Evolutionary conservation across 2,888 invertebrate species (phyloP).

Genomic region (Acanthacorydalis orientalis): DNA sequence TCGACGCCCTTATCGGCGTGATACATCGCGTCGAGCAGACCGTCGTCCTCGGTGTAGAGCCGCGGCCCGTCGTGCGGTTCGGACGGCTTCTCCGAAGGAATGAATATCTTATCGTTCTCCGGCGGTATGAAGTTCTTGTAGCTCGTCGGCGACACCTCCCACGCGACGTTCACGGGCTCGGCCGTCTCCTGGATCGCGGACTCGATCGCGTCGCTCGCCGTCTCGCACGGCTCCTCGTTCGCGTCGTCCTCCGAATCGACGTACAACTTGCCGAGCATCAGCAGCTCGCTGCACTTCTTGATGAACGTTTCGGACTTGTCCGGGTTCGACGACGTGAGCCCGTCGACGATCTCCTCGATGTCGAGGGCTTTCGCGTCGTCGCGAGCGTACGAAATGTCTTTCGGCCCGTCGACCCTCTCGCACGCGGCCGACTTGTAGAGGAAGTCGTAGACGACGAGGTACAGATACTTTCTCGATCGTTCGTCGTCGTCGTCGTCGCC

Average conservation of each 20-base stretch:
- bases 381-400: too few relatives aligned
- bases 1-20: conserved; percentile 8
- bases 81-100: conserved; percentile 16
- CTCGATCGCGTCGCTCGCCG: not conserved
- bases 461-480: conserved; percentile 29
- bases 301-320: conserved; percentile 7
- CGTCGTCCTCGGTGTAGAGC: not conserved
- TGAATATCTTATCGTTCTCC: conserved; percentile 25
- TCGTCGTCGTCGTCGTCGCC: conserved; percentile 16
- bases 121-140: conserved; percentile 26
- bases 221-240: not conserved
- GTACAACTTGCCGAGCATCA: not conserved
- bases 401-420: conserved; percentile 22
- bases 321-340: conserved; percentile 10
- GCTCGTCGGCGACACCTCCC: conserved; percentile 4
- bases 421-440: conserved; percentile 33
- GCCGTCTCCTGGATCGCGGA: not conserved
- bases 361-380: conserved; percentile 26
- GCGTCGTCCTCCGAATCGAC: not conserved
- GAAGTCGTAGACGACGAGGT: conserved; percentile 53
- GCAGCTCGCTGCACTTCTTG: conserved; percentile 2
- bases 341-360: conserved; percentile 18
- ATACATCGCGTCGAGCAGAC: not conserved
- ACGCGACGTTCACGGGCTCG: not conserved
- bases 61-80: conserved; percentile 1